phyloP scores from a whole-genome alignment of 2,113 vertebrate species.

The Apodemus sylvaticus region DNA sequence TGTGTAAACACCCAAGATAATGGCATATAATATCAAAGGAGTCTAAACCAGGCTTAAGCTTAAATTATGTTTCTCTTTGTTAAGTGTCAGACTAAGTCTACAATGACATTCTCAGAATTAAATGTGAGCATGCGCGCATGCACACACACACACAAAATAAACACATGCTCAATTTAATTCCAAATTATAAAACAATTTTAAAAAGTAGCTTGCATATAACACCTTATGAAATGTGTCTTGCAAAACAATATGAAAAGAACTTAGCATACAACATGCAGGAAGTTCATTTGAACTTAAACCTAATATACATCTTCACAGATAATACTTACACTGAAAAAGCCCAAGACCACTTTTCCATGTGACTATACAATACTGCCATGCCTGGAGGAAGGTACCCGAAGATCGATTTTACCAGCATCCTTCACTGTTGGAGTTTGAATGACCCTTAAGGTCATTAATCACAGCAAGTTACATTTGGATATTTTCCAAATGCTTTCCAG shows the following conservation, averaged over 20 bases:
- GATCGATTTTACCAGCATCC: too few relatives aligned
- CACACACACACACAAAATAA: background rate
- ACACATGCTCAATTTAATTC: background rate
- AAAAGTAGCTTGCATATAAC: background rate
- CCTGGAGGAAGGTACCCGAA: fast-evolving
- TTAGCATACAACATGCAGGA: background rate
- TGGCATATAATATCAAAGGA: background rate
- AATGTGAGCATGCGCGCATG: too few relatives aligned
- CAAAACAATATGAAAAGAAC: background rate
- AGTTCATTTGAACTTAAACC: background rate
- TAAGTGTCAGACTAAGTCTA: background rate
- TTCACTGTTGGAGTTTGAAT: background rate
- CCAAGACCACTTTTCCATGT: background rate
- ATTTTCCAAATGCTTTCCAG: constrained; percentile 41
- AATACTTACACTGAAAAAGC: background rate
- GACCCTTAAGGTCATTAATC: background rate
- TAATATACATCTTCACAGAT: background rate
- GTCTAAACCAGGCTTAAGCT: background rate
- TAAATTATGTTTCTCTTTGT: constrained; percentile 8
- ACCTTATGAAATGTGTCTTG: background rate
- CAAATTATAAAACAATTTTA: background rate
- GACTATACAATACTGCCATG: fast-evolving
- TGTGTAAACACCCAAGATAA: background rate
- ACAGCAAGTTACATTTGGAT: background rate
- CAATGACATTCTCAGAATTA: background rate